Percentiles rank a stretch among this genome's conserved stretches.
These are phyloP conservation scores for Bradypus variegatus DNA, from an alignment of 2,797 vertebrate genomes.

Conservation along the genomic window DNA sequence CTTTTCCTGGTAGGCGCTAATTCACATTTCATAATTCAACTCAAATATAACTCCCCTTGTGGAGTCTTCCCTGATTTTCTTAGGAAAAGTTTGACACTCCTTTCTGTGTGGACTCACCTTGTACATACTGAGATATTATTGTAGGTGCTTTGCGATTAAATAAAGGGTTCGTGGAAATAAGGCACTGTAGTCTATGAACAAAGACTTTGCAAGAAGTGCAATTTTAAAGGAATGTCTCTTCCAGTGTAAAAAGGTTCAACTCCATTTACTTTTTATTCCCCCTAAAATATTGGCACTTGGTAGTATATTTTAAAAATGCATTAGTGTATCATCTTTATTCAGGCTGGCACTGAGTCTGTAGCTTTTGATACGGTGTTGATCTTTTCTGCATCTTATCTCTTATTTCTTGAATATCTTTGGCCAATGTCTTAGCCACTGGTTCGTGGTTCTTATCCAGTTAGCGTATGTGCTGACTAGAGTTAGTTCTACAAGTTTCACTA, in stretches of 20 bases:
- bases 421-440: not conserved
- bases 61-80: not conserved
- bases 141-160: not conserved
- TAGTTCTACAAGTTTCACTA: not conserved
- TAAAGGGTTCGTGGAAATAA: not conserved
- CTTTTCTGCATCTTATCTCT: not conserved
- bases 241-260: not conserved
- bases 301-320: not conserved
- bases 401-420: slow-evolving; percentile 32
- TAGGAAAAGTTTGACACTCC: not conserved
- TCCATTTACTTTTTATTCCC: not conserved
- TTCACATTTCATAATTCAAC: not conserved
- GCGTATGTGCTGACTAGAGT: not conserved
- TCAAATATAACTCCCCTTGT: not conserved
- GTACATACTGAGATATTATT: not conserved
- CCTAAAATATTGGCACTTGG: not conserved
- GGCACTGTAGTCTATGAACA: not conserved
- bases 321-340: not conserved
- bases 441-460: not conserved
- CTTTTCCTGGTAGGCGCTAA: not conserved
- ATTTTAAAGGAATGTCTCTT: not conserved
- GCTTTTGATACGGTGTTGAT: not conserved
- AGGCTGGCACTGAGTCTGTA: not conserved
- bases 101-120: not conserved
- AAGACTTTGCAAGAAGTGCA: slow-evolving; percentile 20